Percentiles rank a stretch among this genome's conserved stretches.
Evolutionary conservation across 2,113 vertebrate species (phyloP).

Genomic region (Bucco capensis): DNA sequence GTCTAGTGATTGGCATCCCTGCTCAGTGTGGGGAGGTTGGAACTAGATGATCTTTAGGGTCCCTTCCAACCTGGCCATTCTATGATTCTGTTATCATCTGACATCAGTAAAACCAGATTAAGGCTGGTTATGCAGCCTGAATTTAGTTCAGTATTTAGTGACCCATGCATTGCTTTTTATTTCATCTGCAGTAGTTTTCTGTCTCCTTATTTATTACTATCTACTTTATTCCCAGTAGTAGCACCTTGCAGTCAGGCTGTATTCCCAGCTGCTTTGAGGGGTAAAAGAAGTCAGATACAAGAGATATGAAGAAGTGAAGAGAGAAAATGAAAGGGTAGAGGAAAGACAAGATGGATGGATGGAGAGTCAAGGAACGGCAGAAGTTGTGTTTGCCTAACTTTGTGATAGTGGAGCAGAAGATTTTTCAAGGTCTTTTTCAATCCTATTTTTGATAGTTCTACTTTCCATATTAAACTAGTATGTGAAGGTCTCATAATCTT

Average conservation of each 20-base stretch:
- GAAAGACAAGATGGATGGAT: slow-evolving; percentile 5
- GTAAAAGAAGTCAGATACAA: background rate
- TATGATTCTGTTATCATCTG: too few species aligned
- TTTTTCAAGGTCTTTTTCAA: slow-evolving; percentile 22
- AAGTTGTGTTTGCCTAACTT: background rate
- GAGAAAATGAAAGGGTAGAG: background rate
- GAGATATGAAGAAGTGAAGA: background rate
- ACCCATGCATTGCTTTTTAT: background rate
- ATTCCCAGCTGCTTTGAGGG: background rate
- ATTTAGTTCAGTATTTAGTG: slow-evolving; percentile 50
- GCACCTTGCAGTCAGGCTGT: background rate
- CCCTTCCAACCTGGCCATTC: too few species aligned
- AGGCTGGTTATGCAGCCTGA: background rate
- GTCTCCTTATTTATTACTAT: slow-evolving; percentile 53
- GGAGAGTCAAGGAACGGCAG: background rate
- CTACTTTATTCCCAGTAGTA: background rate
- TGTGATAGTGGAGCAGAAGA: background rate
- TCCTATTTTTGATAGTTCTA: background rate
- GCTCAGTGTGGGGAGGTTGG: too few species aligned
- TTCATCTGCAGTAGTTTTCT: slow-evolving; percentile 16
- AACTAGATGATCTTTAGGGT: too few species aligned
- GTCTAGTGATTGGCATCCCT: too few species aligned
- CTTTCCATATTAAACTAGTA: background rate
- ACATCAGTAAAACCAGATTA: slow-evolving; percentile 13
- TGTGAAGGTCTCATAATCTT: background rate